These are phyloP conservation scores for Pelobates fuscus DNA, from an alignment of 2,113 vertebrate species.

Conservation along the genomic window DNA sequence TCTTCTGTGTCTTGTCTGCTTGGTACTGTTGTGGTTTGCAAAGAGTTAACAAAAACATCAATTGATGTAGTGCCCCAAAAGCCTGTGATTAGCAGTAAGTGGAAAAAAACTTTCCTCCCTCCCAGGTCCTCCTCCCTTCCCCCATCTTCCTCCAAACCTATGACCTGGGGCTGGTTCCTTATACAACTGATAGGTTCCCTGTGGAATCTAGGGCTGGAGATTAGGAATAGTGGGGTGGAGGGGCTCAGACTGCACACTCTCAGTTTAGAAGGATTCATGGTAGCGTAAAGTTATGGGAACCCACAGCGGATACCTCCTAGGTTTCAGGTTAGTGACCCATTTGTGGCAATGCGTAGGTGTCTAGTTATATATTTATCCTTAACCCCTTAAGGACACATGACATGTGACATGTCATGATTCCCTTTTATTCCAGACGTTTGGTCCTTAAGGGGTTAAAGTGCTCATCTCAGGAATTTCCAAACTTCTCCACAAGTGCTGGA, in stretches of 20 bases:
- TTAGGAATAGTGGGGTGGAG: not conserved
- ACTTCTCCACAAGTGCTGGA: no score
- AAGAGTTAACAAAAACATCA: no score
- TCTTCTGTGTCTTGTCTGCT: not conserved
- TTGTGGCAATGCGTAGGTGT: no score
- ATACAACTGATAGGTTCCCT: constrained; percentile 10
- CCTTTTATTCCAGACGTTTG: no score
- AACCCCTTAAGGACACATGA: no score
- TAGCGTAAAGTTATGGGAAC: not conserved
- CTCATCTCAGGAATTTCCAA: no score
- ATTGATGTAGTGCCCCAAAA: not conserved
- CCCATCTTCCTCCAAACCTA: not conserved
- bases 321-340: not conserved
- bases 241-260: not conserved
- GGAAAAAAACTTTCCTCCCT: not conserved
- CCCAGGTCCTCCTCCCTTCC: not conserved
- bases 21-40: no score
- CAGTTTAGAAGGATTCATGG: not conserved
- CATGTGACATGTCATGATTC: no score
- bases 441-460: no score
- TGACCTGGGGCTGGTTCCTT: not conserved
- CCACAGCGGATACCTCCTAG: not conserved
- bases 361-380: no score
- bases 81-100: not conserved
- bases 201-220: constrained; percentile 1